phyloP scores from a whole-genome alignment of 2,113 vertebrate species.

The Naja naja region DNA sequence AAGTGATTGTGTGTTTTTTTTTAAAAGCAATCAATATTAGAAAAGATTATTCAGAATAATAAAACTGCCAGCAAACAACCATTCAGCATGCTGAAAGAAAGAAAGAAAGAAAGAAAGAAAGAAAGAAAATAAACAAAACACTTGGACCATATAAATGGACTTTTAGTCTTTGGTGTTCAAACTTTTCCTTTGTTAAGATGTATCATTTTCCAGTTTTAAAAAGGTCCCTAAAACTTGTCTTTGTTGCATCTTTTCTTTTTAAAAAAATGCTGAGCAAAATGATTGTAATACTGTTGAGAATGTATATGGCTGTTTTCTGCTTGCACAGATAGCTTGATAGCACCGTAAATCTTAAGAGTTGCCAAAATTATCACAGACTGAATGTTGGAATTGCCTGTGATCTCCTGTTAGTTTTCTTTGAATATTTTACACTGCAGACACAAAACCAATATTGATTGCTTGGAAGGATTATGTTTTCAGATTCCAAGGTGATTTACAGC shows the following conservation, averaged over 20 bases:
- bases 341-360: slow-evolving; percentile 53
- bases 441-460: slow-evolving; percentile 57
- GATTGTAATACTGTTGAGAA: slow-evolving; percentile 37
- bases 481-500: slow-evolving; percentile 56
- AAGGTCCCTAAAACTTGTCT: slow-evolving; percentile 12
- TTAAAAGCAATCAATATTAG: slow-evolving; percentile 43
- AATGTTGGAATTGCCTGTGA: slow-evolving; percentile 30
- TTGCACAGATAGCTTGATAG: neutral
- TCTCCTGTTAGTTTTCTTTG: slow-evolving; percentile 63
- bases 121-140: slow-evolving; percentile 31
- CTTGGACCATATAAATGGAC: slow-evolving; percentile 52
- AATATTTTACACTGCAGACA: slow-evolving; percentile 59
- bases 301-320: slow-evolving; percentile 45
- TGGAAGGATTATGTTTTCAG: slow-evolving; percentile 43
- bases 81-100: neutral
- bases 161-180: slow-evolving; percentile 47
- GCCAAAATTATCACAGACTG: slow-evolving; percentile 38
- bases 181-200: slow-evolving; percentile 41
- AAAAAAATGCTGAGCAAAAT: slow-evolving; percentile 38
- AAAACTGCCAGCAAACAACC: slow-evolving; percentile 8
- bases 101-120: slow-evolving; percentile 28
- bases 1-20: neutral
- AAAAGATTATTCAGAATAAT: slow-evolving; percentile 40
- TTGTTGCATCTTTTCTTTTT: slow-evolving; percentile 52
- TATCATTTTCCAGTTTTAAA: slow-evolving; percentile 47